phyloP scores from a whole-genome alignment of 2,797 vertebrate genomes.

The Melanotaenia parkinsoni region DNA sequence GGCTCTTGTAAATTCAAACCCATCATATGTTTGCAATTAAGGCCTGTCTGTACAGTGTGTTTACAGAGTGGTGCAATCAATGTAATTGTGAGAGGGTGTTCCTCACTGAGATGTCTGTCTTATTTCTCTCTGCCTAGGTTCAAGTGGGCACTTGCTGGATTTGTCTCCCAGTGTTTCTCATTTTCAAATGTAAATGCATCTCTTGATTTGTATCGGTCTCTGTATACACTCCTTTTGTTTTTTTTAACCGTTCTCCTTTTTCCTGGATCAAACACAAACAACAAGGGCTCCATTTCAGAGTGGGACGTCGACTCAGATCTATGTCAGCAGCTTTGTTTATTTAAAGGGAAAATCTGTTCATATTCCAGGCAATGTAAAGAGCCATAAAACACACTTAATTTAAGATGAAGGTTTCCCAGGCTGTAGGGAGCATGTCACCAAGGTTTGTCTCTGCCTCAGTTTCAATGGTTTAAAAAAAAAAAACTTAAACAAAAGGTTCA shows the following conservation, averaged over 20 bases:
- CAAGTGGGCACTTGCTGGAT: conserved; percentile 71
- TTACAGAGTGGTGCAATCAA: conserved; percentile 81
- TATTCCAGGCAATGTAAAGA: conserved; percentile 49
- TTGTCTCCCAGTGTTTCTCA: conserved; percentile 73
- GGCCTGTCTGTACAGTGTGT: conserved; percentile 77
- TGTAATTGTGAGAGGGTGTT: conserved; percentile 81
- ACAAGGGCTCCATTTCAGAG: conserved; percentile 61
- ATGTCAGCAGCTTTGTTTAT: conserved; percentile 62
- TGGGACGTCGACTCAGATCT: conserved; percentile 61
- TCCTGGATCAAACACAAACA: conserved; percentile 71
- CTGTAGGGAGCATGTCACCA: conserved; percentile 5
- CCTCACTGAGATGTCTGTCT: conserved; percentile 68
- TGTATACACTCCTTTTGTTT: conserved; percentile 57
- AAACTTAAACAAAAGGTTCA: conserved; percentile 4
- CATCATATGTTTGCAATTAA: conserved; percentile 82
- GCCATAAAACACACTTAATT: conserved; percentile 44
- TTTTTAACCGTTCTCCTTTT: conserved; percentile 66
- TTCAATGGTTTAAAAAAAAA: not conserved
- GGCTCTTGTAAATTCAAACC: conserved; percentile 71
- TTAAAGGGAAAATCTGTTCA: conserved; percentile 55
- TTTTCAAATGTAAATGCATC: conserved; percentile 74
- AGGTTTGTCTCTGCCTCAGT: conserved; percentile 8
- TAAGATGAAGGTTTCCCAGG: conserved; percentile 28
- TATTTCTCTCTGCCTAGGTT: conserved; percentile 71
- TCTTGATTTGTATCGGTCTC: conserved; percentile 71